A percentile compares a stretch with the other conserved stretches of the same genome.
These are phyloP conservation scores for Matsumurasca onukii DNA, from an alignment of 1,140 invertebrate genomes.

Conservation along the genomic window DNA sequence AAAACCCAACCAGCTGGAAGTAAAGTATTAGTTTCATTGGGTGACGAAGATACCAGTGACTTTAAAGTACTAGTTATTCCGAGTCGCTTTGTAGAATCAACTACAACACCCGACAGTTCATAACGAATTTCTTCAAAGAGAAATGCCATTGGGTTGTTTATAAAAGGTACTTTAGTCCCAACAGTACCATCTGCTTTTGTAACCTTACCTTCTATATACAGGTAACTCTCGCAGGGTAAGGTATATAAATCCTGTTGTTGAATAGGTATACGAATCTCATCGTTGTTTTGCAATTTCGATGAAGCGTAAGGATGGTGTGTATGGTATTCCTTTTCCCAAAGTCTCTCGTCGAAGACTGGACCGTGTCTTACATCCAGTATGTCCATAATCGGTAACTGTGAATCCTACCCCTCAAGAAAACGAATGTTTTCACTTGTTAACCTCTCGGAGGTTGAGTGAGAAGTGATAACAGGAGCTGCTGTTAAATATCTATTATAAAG, in stretches of 20 bases:
- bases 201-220: constrained; percentile 43
- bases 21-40: constrained; percentile 37
- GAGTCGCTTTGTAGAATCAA: constrained; percentile 48
- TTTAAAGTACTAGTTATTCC: constrained; percentile 49
- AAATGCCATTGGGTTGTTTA: constrained; percentile 39
- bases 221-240: constrained; percentile 43
- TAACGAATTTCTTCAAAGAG: constrained; percentile 52
- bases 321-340: constrained; percentile 46
- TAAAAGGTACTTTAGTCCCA: neutral
- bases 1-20: constrained; percentile 43
- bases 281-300: constrained; percentile 39
- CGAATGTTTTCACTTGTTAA: constrained; percentile 38
- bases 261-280: constrained; percentile 43
- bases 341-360: constrained; percentile 44
- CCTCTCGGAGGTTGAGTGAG: constrained; percentile 8
- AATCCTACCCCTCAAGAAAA: constrained; percentile 37
- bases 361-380: constrained; percentile 35
- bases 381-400: constrained; percentile 37
- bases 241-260: constrained; percentile 47
- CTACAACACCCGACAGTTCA: constrained; percentile 49
- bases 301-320: constrained; percentile 44
- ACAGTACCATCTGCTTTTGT: constrained; percentile 17
- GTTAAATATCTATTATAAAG: neutral
- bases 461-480: neutral
- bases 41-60: constrained; percentile 42